Conservation (phyloP, 2,113 vertebrate species). For the Stomatorhinus ivindoensis region DNA sequence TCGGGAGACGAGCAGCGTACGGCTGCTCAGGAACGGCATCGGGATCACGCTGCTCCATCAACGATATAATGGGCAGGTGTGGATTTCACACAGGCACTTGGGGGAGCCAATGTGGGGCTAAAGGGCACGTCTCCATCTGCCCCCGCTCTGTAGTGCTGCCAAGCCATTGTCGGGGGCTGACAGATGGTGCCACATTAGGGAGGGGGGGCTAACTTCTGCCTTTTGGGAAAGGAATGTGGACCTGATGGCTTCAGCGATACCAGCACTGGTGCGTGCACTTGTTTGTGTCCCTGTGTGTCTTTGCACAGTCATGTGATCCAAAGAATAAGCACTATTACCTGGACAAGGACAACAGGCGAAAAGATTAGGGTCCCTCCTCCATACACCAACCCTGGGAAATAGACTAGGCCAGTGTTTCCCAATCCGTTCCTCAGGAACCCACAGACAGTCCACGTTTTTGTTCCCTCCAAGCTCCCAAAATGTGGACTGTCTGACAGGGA, state of each 20-base stretch:
- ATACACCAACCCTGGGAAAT: slow-evolving; percentile 38
- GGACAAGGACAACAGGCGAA: not conserved
- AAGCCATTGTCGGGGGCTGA: slow-evolving; percentile 8
- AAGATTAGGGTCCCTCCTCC: slow-evolving; percentile 33
- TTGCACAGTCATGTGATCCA: not conserved
- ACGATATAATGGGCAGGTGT: not conserved
- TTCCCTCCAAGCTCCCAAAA: not conserved
- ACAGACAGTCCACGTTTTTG: not conserved
- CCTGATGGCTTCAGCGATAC: slow-evolving; percentile 41
- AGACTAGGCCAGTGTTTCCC: not conserved
- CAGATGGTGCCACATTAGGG: slow-evolving; percentile 32
- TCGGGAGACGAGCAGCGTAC: not conserved
- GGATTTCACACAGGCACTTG: not conserved
- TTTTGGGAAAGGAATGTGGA: slow-evolving; percentile 45
- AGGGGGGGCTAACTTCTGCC: slow-evolving; percentile 34
- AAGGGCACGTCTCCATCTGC: not conserved
- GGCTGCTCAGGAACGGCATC: not conserved
- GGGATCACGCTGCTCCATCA: not conserved
- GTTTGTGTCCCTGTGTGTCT: slow-evolving; percentile 37
- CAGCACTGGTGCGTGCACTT: slow-evolving; percentile 27
- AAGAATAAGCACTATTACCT: not conserved
- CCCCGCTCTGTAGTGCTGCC: not conserved
- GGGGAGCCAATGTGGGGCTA: not conserved
- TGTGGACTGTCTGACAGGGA: not conserved
- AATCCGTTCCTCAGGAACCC: not conserved